phyloP scores from a whole-genome alignment of 2,888 invertebrate species.

The Thecocarcelia acutangulata region DNA sequence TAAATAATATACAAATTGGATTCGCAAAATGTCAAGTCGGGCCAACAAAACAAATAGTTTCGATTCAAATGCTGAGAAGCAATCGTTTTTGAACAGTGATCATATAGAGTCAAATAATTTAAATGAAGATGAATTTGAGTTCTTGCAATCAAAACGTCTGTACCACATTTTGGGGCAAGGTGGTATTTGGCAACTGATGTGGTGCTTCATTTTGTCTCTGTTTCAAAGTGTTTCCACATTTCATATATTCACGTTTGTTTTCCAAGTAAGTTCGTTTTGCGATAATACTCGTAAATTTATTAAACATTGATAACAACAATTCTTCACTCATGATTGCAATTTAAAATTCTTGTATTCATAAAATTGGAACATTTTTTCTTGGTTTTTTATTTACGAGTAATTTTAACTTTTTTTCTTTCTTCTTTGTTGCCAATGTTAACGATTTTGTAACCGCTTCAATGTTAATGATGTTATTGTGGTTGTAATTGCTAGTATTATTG shows the following conservation, averaged over 20 bases:
- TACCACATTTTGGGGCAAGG: slow-evolving; percentile 82
- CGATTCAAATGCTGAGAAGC: slow-evolving; percentile 21
- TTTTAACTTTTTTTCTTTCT: background rate
- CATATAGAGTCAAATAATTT: slow-evolving; percentile 37
- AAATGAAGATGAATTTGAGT: slow-evolving; percentile 70
- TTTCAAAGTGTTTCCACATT: slow-evolving; percentile 85
- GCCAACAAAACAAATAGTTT: slow-evolving; percentile 1
- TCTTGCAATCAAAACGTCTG: slow-evolving; percentile 72
- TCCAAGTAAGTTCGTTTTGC: slow-evolving; percentile 76
- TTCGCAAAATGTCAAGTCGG: slow-evolving; percentile 33
- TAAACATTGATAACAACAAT: background rate
- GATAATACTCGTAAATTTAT: slow-evolving; percentile 13
- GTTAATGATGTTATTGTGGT: slow-evolving; percentile 12
- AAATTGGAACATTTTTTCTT: slow-evolving; percentile 21
- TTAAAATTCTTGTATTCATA: slow-evolving; percentile 34
- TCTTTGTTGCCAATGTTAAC: slow-evolving; percentile 32
- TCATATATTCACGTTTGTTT: slow-evolving; percentile 85
- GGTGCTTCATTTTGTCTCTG: slow-evolving; percentile 84
- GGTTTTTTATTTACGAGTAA: background rate
- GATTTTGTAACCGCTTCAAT: slow-evolving; percentile 33
- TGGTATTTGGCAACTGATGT: slow-evolving; percentile 84
- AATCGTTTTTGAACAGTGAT: slow-evolving; percentile 37
- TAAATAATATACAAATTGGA: background rate
- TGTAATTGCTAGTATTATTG: background rate
- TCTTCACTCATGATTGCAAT: slow-evolving; percentile 11